Evolutionary conservation across 1,140 invertebrate genomes (phyloP), one percentile per base, ranked within the genome.

Genomic region (Sminthurinus signatus): DNA sequence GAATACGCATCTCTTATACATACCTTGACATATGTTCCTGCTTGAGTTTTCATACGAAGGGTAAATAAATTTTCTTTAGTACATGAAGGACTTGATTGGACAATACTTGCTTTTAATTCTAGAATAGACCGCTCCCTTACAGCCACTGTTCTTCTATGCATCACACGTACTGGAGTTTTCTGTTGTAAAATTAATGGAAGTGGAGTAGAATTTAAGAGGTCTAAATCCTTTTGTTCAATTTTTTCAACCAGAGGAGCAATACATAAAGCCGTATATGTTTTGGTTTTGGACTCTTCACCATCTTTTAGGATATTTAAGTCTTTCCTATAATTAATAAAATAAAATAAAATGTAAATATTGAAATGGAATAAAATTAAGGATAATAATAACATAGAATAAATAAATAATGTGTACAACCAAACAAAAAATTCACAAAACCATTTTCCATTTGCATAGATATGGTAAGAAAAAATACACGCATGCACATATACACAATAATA

Each of bases 281-380:
- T 96, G 17, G 81, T 85, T 76, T 95, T 95, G 21, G 81, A 80
- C 72, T 91, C 86, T 76, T 95, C 93, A 10, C 91, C 92, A 72
- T 85, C 81, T 76, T 96, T 96, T 10, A 98, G 79, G 50, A 82
- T 81, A 1, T 78, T 76, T 21, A 89, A 78, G 57, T 89, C 82
- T 23, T 84, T 82, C 67, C 88, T 88, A 71, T 65, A 69, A 27
- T 50, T n/a, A n/a, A n/a, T n/a, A n/a, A n/a, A n/a, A n/a, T n/a
- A n/a, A n/a, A n/a, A n/a, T n/a, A n/a, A n/a, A n/a, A n/a, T n/a
- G n/a, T n/a, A n/a, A n/a, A n/a, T n/a, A n/a, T n/a, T n/a, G n/a
- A n/a, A n/a, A n/a, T n/a, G n/a, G n/a, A n/a, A n/a, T n/a, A n/a
- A n/a, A n/a, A n/a, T n/a, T n/a, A n/a, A n/a, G n/a, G n/a, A n/a